These are phyloP conservation scores for Cheilinus undulatus DNA, from an alignment of 2,113 vertebrate species.

Conservation along the genomic window DNA sequence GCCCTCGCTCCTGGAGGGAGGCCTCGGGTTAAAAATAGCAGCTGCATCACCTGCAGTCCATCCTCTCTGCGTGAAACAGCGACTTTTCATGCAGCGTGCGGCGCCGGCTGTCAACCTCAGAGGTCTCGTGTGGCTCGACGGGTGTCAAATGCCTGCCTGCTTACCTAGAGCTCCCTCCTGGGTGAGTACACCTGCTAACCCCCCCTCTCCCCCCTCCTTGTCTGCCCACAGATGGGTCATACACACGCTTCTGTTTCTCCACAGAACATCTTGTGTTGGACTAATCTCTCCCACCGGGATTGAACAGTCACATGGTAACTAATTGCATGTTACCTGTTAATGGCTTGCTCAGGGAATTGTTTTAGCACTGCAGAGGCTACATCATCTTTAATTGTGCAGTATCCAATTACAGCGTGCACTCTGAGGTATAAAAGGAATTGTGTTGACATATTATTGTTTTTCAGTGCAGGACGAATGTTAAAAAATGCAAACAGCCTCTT, in stretches of 20 bases:
- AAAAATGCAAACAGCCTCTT: background rate
- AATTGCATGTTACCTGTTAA: conserved; percentile 63
- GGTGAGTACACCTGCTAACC: conserved; percentile 44
- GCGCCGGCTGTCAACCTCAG: conserved; percentile 56
- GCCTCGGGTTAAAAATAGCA: conserved; percentile 66
- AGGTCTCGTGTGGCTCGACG: conserved; percentile 59
- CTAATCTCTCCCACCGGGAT: conserved; percentile 63
- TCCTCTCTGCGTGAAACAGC: conserved; percentile 56
- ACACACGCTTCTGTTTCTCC: conserved; percentile 22
- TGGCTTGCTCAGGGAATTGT: conserved; percentile 59
- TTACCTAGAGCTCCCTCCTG: conserved; percentile 47
- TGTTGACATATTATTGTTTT: conserved; percentile 29
- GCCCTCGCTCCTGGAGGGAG: conserved; percentile 36
- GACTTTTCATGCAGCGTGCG: conserved; percentile 62
- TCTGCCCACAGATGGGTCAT: conserved; percentile 54
- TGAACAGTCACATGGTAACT: conserved; percentile 55
- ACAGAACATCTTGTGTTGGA: conserved; percentile 53
- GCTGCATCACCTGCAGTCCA: conserved; percentile 66
- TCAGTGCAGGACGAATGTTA: background rate
- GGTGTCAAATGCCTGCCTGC: conserved; percentile 66
- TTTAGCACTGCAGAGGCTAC: conserved; percentile 19
- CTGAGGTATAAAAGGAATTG: conserved; percentile 26
- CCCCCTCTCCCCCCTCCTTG: background rate
- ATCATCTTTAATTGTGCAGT: conserved; percentile 46
- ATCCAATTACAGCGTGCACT: conserved; percentile 50